Conservation (phyloP, 2,888 invertebrate species). For the Vesta saturnalis region DNA sequence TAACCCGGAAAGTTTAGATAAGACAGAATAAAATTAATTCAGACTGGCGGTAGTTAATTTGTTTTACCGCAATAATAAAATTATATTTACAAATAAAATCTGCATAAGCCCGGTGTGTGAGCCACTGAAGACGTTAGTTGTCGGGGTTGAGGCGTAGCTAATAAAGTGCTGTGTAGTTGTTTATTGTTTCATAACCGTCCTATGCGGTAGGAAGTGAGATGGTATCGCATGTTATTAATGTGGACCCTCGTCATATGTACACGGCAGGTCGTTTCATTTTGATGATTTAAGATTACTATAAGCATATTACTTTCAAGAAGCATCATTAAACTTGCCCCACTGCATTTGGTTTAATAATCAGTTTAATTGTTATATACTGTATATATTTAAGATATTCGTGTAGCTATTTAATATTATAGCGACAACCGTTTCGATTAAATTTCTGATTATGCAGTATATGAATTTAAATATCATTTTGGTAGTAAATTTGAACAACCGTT, state of each 20-base stretch:
- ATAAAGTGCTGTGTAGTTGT: slow-evolving; percentile 49
- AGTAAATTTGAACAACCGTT: too few species aligned
- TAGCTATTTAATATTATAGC: background rate
- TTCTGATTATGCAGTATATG: too few species aligned
- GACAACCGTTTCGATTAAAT: background rate
- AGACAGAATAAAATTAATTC: slow-evolving; percentile 19
- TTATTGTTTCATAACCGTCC: slow-evolving; percentile 57
- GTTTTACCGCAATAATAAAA: slow-evolving; percentile 39
- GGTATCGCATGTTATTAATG: slow-evolving; percentile 57
- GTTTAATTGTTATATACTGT: slow-evolving; percentile 41
- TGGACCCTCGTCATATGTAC: slow-evolving; percentile 57
- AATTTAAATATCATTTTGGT: too few species aligned
- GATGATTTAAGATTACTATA: slow-evolving; percentile 59
- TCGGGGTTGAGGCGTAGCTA: slow-evolving; percentile 39
- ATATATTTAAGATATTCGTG: slow-evolving; percentile 33
- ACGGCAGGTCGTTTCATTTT: slow-evolving; percentile 57
- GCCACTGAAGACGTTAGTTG: slow-evolving; percentile 33
- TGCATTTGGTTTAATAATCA: slow-evolving; percentile 57
- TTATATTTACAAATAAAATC: slow-evolving; percentile 45
- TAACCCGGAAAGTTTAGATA: slow-evolving; percentile 12
- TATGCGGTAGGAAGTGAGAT: slow-evolving; percentile 55
- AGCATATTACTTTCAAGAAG: slow-evolving; percentile 56
- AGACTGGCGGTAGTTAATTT: slow-evolving; percentile 29
- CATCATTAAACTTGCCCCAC: slow-evolving; percentile 54
- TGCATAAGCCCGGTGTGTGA: slow-evolving; percentile 41